phyloP scores from a whole-genome alignment of 2,113 vertebrate species.

The Channa maculata region DNA sequence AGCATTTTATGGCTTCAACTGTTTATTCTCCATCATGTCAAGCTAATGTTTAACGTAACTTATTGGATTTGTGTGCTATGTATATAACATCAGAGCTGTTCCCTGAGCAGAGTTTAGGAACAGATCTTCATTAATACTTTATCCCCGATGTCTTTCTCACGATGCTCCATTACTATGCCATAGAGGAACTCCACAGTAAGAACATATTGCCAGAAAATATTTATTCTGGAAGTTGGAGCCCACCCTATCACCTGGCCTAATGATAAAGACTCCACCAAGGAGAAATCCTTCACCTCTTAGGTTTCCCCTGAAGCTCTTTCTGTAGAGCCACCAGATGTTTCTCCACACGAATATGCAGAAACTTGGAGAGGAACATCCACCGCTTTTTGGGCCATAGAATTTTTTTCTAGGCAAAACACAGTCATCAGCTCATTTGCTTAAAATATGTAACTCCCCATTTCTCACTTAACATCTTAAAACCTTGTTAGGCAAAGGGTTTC shows the following conservation, averaged over 20 bases:
- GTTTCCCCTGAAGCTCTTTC: slow-evolving; percentile 87
- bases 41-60: background rate
- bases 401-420: slow-evolving; percentile 77
- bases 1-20: background rate
- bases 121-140: slow-evolving; percentile 83
- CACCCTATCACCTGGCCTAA: slow-evolving; percentile 69
- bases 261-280: slow-evolving; percentile 88
- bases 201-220: background rate
- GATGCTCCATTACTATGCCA: slow-evolving; percentile 93
- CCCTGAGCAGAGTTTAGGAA: slow-evolving; percentile 67
- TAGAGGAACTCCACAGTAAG: slow-evolving; percentile 51
- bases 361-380: slow-evolving; percentile 85
- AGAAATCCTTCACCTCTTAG: slow-evolving; percentile 89
- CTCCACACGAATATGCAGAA: slow-evolving; percentile 88
- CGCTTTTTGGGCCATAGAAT: slow-evolving; percentile 90
- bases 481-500: background rate
- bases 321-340: slow-evolving; percentile 87
- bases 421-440: slow-evolving; percentile 39
- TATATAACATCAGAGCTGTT: slow-evolving; percentile 57
- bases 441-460: background rate
- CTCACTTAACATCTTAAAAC: background rate
- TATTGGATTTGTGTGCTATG: slow-evolving; percentile 17
- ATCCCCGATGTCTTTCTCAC: slow-evolving; percentile 95
- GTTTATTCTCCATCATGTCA: slow-evolving; percentile 22
- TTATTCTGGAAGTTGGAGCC: background rate